Evolutionary conservation across 2,113 vertebrate genomes (phyloP).

Genomic region (Eolophus roseicapilla): DNA sequence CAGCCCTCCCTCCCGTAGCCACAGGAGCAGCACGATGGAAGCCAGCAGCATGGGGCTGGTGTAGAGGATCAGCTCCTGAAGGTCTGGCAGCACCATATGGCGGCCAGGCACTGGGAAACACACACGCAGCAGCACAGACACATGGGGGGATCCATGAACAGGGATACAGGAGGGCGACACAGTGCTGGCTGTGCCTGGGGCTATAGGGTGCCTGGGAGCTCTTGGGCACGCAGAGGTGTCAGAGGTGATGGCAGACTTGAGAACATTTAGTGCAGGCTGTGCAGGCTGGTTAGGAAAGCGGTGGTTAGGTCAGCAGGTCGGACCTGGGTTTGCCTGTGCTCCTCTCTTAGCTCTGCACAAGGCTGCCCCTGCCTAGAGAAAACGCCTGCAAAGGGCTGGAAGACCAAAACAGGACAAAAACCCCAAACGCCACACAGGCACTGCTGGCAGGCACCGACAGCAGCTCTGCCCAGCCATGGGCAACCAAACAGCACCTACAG

Average conservation of each 20-base stretch:
- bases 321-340: conserved; percentile 41
- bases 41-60: neutral
- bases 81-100: fast-evolving
- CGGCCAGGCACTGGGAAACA: neutral
- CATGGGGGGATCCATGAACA: neutral
- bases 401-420: neutral
- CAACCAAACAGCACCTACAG: neutral
- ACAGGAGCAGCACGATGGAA: neutral
- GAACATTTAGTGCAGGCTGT: conserved; percentile 40
- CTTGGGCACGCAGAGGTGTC: neutral
- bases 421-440: fast-evolving
- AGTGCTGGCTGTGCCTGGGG: neutral
- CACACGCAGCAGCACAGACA: neutral
- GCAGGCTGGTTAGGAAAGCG: conserved; percentile 32
- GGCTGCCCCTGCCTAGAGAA: neutral
- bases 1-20: neutral
- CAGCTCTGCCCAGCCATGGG: neutral
- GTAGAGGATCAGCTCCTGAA: neutral
- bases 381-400: neutral
- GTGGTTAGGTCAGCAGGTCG: conserved; percentile 24
- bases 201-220: neutral
- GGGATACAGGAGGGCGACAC: too few species aligned
- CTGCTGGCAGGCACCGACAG: fast-evolving
- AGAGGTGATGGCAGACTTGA: neutral
- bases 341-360: neutral